These are phyloP conservation scores for Tadarida brasiliensis DNA, from an alignment of 2,797 vertebrate species.

Conservation along the genomic window DNA sequence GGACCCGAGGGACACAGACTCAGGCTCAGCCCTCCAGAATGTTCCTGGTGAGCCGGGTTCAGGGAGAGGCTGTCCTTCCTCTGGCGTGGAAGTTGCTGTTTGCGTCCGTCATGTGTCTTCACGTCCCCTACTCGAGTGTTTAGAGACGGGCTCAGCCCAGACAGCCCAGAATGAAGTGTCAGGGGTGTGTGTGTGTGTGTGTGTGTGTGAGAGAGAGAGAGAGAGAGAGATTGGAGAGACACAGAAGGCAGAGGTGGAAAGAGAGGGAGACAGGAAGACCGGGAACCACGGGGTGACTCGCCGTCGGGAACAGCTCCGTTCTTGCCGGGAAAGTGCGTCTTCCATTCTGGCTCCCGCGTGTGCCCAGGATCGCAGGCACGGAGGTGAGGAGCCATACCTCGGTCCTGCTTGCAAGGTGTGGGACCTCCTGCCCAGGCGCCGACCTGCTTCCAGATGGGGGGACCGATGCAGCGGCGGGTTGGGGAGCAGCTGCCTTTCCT, in stretches of 20 bases:
- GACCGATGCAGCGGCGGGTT: background rate
- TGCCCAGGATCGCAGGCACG: background rate
- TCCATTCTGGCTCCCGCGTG: background rate
- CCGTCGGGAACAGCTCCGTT: background rate
- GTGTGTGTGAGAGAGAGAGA: too few relatives aligned
- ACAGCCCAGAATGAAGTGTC: slow-evolving; percentile 37
- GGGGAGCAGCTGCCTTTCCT: background rate
- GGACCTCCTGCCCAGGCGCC: background rate
- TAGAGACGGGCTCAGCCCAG: background rate
- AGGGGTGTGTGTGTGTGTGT: background rate
- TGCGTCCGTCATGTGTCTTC: background rate
- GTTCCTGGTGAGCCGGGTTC: background rate
- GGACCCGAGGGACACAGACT: background rate
- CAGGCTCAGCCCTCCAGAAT: background rate
- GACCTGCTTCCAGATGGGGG: background rate
- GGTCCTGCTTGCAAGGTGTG: background rate
- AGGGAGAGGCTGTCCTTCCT: background rate
- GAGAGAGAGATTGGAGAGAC: background rate
- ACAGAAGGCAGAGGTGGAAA: background rate
- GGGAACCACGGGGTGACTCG: background rate
- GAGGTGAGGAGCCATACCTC: background rate
- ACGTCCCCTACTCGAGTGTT: background rate
- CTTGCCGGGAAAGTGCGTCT: too few relatives aligned
- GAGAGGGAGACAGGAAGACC: background rate
- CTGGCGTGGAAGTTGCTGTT: background rate